Evolutionary conservation across 2,113 vertebrate species (phyloP).

Genomic region (Pluvianellus socialis): DNA sequence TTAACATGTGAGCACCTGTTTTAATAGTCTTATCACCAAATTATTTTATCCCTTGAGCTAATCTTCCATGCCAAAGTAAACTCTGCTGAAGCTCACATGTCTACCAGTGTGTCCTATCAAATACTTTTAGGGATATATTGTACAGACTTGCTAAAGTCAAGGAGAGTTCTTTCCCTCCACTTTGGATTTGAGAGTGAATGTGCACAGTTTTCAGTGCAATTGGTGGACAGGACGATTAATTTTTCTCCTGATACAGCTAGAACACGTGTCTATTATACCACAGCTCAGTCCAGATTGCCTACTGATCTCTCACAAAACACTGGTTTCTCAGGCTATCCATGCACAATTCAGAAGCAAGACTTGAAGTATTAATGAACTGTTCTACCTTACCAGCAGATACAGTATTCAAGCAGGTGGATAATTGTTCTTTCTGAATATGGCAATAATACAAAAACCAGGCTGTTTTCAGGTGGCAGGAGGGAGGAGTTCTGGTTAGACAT

Average conservation of each 20-base stretch:
- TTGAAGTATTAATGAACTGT: neutral
- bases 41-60: neutral
- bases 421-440: neutral
- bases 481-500: neutral
- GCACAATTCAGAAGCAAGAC: neutral
- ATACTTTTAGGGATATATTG: neutral
- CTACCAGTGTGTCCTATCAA: neutral
- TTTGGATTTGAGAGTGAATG: neutral
- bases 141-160: neutral
- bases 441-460: neutral
- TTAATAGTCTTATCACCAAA: neutral
- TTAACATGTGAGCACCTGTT: neutral
- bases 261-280: fast-evolving
- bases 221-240: neutral
- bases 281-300: neutral
- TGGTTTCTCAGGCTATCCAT: neutral
- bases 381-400: neutral
- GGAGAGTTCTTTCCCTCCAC: neutral
- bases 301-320: neutral
- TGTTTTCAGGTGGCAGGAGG: neutral
- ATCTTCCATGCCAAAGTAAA: neutral
- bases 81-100: neutral
- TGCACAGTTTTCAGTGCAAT: neutral
- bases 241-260: neutral
- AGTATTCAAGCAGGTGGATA: neutral